phyloP scores from a whole-genome alignment of 2,113 vertebrate genomes.

The Bothrops jararaca region DNA sequence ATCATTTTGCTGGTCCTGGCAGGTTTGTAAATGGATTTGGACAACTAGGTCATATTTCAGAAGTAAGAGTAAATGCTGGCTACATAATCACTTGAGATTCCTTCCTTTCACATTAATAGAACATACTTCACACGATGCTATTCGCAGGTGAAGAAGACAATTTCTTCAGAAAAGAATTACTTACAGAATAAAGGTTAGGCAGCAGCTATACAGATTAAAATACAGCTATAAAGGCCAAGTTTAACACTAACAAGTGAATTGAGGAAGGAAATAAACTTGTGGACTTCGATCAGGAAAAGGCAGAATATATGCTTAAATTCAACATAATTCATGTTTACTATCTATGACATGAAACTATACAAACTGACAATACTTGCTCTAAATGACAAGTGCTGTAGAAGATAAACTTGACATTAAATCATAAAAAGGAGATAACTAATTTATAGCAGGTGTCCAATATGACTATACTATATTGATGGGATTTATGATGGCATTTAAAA shows the following conservation, averaged over 20 bases:
- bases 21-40: slow-evolving; percentile 4
- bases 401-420: not conserved
- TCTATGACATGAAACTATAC: not conserved
- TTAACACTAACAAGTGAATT: not conserved
- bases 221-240: slow-evolving; percentile 29
- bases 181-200: slow-evolving; percentile 39
- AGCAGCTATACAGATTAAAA: slow-evolving; percentile 33
- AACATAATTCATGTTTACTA: not conserved
- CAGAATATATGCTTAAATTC: not conserved
- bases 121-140: slow-evolving; percentile 36
- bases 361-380: not conserved
- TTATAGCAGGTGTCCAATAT: not conserved
- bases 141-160: slow-evolving; percentile 30
- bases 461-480: not conserved
- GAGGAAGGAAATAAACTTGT: not conserved
- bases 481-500: not conserved
- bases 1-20: not conserved
- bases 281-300: not conserved
- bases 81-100: slow-evolving; percentile 30
- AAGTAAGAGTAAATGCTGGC: slow-evolving; percentile 15
- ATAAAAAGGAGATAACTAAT: not conserved
- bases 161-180: slow-evolving; percentile 34
- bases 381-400: slow-evolving; percentile 12
- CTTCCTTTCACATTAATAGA: slow-evolving; percentile 23
- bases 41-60: not conserved